Conservation (phyloP, 1,140 invertebrate species). For the Drosophila rufa region DNA sequence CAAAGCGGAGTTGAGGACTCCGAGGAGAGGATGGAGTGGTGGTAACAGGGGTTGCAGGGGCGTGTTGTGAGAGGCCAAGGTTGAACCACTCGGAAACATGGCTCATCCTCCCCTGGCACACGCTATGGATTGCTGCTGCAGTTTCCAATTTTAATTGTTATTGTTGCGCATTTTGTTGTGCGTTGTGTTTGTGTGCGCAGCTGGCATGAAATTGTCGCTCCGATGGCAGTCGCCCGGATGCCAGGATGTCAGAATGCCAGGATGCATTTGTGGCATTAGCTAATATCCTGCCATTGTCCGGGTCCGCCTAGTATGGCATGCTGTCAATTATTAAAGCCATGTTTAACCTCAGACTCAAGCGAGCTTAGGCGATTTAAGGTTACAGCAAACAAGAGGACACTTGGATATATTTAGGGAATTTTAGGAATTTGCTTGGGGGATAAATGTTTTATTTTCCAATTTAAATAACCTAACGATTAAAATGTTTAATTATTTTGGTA, state of each 20-base stretch:
- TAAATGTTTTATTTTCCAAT: background rate
- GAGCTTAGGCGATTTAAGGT: background rate
- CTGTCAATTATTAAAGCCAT: slow-evolving; percentile 73
- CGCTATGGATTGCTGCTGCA: slow-evolving; percentile 47
- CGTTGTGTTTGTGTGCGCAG: slow-evolving; percentile 55
- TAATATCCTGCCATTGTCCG: slow-evolving; percentile 69
- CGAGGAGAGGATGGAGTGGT: slow-evolving; percentile 1
- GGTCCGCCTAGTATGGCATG: slow-evolving; percentile 30
- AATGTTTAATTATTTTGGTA: background rate
- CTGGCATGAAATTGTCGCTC: slow-evolving; percentile 72
- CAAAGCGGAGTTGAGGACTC: slow-evolving; percentile 19
- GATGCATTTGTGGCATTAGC: slow-evolving; percentile 75
- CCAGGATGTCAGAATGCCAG: slow-evolving; percentile 39
- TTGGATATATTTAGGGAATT: background rate
- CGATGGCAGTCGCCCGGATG: slow-evolving; percentile 35
- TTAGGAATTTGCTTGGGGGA: background rate
- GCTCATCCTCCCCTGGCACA: slow-evolving; percentile 11
- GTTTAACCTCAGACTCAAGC: slow-evolving; percentile 33
- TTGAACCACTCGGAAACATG: slow-evolving; percentile 28
- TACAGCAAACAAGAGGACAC: slow-evolving; percentile 7
- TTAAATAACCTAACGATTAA: no score
- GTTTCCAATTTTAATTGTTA: slow-evolving; percentile 76
- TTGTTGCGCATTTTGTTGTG: slow-evolving; percentile 72
- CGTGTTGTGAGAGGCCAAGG: slow-evolving; percentile 52
- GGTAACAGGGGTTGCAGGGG: slow-evolving; percentile 18